Evolutionary conservation across 2,797 vertebrate genomes (phyloP).

Genomic region (Manis javanica): DNA sequence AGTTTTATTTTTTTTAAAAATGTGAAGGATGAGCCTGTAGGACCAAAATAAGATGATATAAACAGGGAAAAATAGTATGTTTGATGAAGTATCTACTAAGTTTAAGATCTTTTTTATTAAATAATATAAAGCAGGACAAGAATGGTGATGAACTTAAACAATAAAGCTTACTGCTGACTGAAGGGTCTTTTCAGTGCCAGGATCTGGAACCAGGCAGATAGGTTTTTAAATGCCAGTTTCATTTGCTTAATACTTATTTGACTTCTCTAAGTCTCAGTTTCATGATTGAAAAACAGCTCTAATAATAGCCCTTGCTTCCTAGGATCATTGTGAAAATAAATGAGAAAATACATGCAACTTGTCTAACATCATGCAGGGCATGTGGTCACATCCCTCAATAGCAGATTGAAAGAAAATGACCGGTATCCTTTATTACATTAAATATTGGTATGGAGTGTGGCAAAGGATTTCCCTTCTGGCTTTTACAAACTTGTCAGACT

Average conservation of each 20-base stretch:
- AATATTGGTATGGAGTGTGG: not conserved
- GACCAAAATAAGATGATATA: not conserved
- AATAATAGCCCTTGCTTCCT: not conserved
- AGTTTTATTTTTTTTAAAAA: not conserved
- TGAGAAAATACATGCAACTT: not conserved
- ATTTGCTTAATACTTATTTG: not conserved
- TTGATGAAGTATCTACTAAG: not conserved
- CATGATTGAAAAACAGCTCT: not conserved
- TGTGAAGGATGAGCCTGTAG: not conserved
- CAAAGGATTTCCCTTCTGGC: not conserved
- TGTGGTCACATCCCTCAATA: not conserved
- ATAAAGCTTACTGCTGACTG: not conserved
- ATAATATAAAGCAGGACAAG: not conserved
- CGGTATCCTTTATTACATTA: not conserved
- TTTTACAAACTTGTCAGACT: not conserved
- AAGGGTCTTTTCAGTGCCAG: not conserved
- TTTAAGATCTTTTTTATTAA: not conserved
- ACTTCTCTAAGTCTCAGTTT: not conserved
- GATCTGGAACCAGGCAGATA: not conserved
- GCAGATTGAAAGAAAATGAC: not conserved
- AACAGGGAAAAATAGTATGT: not conserved
- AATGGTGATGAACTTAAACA: not conserved
- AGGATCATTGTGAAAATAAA: not conserved
- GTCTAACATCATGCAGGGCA: not conserved
- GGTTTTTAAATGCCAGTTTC: not conserved